Base-by-base conservation (phyloP, 2,888 invertebrate genomes). In the Strigamia crassipes region DNA sequence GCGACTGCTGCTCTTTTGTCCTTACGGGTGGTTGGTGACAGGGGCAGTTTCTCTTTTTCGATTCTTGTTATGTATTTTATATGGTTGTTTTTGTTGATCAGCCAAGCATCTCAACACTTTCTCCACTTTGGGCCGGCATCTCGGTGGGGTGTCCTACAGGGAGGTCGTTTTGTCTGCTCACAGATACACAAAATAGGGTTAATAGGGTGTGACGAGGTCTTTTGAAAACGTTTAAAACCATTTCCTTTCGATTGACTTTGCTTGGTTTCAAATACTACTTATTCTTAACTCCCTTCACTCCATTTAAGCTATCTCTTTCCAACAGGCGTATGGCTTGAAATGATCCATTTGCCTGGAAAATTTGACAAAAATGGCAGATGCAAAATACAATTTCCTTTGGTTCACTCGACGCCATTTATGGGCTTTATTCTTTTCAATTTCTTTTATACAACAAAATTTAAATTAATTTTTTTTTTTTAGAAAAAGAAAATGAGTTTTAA, bases 231-330 rank as follows among this genome's bases (percentile, higher is more conserved):
- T n/a, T 66, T 66, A 66, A 66, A 66, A 66, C 61, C 61, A 18
- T 66, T 66, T 66, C 61, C 61, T 66, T 66, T 66, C 61, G 61
- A 66, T 66, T 66, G 61, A 66, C 61, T 66, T 66, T 66, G 21
- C 21, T 5, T 23, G 61, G 12, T 66, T 66, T 66, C 13, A 66
- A 66, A 46, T 46, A n/a, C 15, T 46, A 13, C 46, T 46, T 46
- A 46, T 46, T 46, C 46, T n/a, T 46, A 13, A n/a, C 46, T 46
- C 46, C 13, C 61, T 66, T 15, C 61, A 21, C 61, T 0, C 21
- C 8, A 23, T 66, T 66, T 23, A 23, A 61, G 6, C n/a, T 46
- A 46, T 46, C 46, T 46, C 46, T 5, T 46, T 46, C 15, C 46
- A 46, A 46, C 46, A 46, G 15, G 15, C 4, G 46, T 13, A 42